phyloP scores from a whole-genome alignment of 2,888 invertebrate genomes.

The Tenodera sinensis region DNA sequence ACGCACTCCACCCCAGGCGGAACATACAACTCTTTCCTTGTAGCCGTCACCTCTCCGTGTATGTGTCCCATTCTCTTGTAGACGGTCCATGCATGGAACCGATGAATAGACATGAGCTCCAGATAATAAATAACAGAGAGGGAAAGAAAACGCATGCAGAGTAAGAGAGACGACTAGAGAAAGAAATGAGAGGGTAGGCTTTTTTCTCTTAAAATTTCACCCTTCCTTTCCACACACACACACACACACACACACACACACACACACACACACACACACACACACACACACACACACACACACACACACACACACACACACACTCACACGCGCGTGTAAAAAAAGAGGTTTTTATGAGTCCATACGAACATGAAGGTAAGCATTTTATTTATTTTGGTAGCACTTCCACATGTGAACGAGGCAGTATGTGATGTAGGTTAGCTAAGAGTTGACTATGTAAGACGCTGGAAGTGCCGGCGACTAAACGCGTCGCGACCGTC shows the following conservation, averaged over 20 bases:
- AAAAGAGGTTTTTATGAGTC: constrained; percentile 21
- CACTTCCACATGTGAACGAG: background rate
- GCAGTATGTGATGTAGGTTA: constrained; percentile 20
- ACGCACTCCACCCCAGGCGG: background rate
- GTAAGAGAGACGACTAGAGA: background rate
- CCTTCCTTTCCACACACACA: background rate
- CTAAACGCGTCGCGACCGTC: background rate
- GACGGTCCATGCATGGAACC: constrained; percentile 11
- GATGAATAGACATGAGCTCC: constrained; percentile 25
- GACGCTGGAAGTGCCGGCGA: background rate
- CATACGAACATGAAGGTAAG: constrained; percentile 14
- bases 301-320: too few relatives aligned
- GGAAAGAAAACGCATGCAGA: background rate
- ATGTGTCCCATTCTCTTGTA: background rate
- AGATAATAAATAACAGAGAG: constrained; percentile 14
- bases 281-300: background rate
- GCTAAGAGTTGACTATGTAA: constrained; percentile 8
- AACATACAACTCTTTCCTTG: constrained; percentile 1
- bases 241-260: background rate
- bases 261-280: too few relatives aligned
- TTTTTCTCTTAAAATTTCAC: background rate
- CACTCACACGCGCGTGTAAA: background rate
- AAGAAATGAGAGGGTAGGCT: background rate
- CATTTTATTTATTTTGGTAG: constrained; percentile 17
- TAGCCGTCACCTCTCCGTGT: background rate